Conservation (phyloP, 2,888 invertebrate species). For the Euplagia quadripunctaria region DNA sequence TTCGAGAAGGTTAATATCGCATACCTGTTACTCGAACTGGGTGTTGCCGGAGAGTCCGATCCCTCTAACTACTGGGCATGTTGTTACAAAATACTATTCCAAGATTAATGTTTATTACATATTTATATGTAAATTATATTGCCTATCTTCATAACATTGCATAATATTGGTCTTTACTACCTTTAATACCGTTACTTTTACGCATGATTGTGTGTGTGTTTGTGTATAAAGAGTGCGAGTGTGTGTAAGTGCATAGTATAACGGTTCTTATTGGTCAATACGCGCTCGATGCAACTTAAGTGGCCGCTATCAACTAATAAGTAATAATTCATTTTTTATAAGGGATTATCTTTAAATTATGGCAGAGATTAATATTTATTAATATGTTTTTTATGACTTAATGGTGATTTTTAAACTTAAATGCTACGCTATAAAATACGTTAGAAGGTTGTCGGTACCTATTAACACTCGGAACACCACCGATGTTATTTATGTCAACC, state of each 20-base stretch:
- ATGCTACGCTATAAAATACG: not conserved
- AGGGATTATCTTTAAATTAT: not conserved
- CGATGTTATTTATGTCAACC: no score
- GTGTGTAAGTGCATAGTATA: slow-evolving; percentile 35
- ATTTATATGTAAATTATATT: slow-evolving; percentile 31
- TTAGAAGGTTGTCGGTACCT: no score
- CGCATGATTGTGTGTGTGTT: not conserved
- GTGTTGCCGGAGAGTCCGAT: no score
- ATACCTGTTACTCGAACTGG: no score
- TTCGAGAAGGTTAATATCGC: no score
- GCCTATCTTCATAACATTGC: slow-evolving; percentile 34
- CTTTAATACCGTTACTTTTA: slow-evolving; percentile 24
- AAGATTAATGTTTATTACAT: not conserved
- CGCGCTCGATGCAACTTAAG: slow-evolving; percentile 57
- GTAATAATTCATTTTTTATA: not conserved
- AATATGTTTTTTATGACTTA: not conserved
- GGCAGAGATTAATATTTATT: not conserved
- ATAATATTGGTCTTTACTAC: slow-evolving; percentile 38
- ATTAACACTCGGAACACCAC: no score
- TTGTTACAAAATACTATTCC: not conserved
- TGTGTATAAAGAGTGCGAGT: slow-evolving; percentile 6
- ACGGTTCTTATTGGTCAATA: slow-evolving; percentile 52
- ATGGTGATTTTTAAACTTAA: not conserved
- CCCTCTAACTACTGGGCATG: no score
- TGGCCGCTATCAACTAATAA: slow-evolving; percentile 23